Evolutionary conservation across 2,797 vertebrate genomes (phyloP).

Genomic region (Cynopterus sphinx): DNA sequence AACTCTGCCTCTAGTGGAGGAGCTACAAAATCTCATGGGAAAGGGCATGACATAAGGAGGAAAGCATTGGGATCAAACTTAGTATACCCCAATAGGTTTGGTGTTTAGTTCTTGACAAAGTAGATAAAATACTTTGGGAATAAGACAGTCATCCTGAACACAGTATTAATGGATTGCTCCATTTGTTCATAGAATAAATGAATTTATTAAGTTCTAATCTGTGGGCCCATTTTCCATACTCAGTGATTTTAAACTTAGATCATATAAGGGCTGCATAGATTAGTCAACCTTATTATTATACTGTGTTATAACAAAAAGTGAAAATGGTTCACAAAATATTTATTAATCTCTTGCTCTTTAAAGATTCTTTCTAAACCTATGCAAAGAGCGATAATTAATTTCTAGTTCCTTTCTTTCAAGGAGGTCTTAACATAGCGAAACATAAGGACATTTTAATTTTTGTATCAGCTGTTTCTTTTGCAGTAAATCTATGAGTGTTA

Average conservation of each 20-base stretch:
- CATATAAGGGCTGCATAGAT: neutral
- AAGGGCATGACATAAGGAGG: neutral
- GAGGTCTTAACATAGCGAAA: neutral
- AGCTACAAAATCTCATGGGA: neutral
- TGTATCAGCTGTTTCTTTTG: neutral
- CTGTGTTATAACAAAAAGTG: neutral
- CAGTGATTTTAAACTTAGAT: neutral
- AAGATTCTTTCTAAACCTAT: neutral
- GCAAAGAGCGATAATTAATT: neutral
- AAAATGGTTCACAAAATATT: neutral
- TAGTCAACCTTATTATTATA: neutral
- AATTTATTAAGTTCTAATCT: constrained; percentile 18
- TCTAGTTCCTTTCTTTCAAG: neutral
- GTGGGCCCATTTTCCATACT: neutral
- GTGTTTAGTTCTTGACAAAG: neutral
- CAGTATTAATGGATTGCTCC: neutral
- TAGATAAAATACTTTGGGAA: neutral
- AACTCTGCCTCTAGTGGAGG: neutral
- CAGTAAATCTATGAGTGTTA: constrained; percentile 15
- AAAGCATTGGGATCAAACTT: neutral
- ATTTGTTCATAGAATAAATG: constrained; percentile 15
- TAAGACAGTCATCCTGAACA: neutral
- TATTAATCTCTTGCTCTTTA: neutral
- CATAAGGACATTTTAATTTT: constrained; percentile 34
- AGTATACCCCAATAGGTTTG: neutral